Conservation (phyloP, 2,797 vertebrate genomes). For the Lophotriccus pileatus region DNA sequence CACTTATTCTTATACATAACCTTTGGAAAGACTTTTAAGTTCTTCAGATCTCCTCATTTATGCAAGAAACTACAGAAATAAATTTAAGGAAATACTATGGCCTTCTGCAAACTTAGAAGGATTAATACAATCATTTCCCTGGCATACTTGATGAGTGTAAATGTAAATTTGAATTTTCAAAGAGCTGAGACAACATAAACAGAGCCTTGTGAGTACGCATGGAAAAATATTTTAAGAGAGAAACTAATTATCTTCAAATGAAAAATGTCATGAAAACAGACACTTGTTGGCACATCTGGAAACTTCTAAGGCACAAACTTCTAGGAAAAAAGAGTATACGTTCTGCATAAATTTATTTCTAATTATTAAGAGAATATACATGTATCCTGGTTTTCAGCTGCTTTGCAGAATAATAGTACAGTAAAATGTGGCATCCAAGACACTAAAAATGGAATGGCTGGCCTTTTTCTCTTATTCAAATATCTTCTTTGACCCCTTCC, state of each 20-base stretch:
- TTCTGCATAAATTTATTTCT: background rate
- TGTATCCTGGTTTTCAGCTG: background rate
- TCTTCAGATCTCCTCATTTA: background rate
- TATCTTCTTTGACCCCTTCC: background rate
- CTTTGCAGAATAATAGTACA: background rate
- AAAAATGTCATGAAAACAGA: background rate
- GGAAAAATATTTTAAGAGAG: background rate
- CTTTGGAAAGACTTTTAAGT: background rate
- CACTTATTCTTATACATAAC: background rate
- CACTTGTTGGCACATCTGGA: background rate
- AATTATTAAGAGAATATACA: background rate
- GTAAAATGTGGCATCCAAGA: background rate
- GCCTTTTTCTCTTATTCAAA: background rate
- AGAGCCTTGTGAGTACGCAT: background rate
- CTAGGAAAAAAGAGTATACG: background rate
- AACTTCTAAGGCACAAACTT: background rate
- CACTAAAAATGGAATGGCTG: background rate
- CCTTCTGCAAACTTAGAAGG: background rate
- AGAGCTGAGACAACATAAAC: background rate
- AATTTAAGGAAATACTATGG: background rate
- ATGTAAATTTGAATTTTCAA: background rate
- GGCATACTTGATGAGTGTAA: background rate
- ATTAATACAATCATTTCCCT: background rate
- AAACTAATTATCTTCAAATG: background rate
- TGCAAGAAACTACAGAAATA: background rate